phyloP scores from a whole-genome alignment of 1,140 invertebrate genomes.

The Battus philenor region DNA sequence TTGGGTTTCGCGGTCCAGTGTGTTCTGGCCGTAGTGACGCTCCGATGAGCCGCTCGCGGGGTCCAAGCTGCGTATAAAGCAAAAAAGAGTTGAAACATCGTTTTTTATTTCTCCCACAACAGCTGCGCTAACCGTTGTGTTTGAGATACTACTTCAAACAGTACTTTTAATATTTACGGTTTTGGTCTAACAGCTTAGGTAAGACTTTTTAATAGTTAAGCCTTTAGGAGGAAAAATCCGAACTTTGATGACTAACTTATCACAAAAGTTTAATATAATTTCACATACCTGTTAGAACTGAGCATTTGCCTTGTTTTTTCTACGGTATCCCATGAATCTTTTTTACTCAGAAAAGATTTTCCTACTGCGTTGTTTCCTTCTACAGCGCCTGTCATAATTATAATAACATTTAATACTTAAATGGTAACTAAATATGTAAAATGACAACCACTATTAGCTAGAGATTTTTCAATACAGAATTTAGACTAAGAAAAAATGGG shows the following conservation, averaged over 20 bases:
- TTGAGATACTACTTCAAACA: background rate
- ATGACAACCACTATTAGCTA: too few species aligned
- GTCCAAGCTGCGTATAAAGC: constrained; percentile 34
- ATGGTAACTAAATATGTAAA: too few species aligned
- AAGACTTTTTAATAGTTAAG: too few species aligned
- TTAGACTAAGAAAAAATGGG: too few species aligned
- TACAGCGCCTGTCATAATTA: constrained; percentile 33
- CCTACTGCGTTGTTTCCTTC: constrained; percentile 76
- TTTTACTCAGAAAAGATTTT: constrained; percentile 77
- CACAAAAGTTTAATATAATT: too few species aligned
- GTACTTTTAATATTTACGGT: too few species aligned
- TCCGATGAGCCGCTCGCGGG: constrained; percentile 48
- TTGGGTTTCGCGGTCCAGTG: constrained; percentile 76
- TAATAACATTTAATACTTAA: constrained; percentile 2
- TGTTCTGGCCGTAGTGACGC: constrained; percentile 44
- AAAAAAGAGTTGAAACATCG: background rate
- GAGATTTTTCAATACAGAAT: too few species aligned
- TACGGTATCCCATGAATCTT: constrained; percentile 88
- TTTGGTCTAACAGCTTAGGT: too few species aligned
- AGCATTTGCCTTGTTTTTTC: constrained; percentile 86
- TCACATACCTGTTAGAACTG: constrained; percentile 54
- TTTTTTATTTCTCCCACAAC: background rate
- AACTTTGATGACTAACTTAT: too few species aligned
- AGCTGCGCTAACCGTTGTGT: background rate
- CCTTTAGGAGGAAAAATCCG: background rate